phyloP scores from a whole-genome alignment of 2,888 invertebrate genomes.

The Branchellion lobata region DNA sequence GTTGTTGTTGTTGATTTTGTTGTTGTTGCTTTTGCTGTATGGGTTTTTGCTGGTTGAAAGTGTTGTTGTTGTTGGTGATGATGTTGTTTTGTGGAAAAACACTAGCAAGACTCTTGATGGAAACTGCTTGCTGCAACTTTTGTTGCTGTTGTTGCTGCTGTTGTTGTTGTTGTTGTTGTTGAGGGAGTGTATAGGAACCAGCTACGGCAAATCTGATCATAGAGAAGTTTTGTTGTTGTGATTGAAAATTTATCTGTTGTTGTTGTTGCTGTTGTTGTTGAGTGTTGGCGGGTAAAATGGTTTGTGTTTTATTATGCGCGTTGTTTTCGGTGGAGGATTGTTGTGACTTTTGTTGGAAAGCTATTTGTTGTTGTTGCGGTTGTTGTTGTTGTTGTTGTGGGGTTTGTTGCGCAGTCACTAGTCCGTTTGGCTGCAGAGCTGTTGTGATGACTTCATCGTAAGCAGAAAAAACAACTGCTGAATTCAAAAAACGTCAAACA shows the following conservation, averaged over 20 bases:
- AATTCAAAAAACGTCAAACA: background rate
- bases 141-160: background rate
- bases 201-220: constrained; percentile 42
- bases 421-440: constrained; percentile 28
- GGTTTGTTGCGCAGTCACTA: constrained; percentile 21
- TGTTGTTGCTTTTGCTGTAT: constrained; percentile 11
- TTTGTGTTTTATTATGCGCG: constrained; percentile 1
- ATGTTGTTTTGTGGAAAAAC: constrained; percentile 42
- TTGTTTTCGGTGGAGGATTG: constrained; percentile 25
- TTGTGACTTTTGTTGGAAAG: constrained; percentile 31
- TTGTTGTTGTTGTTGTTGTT: constrained; percentile 22
- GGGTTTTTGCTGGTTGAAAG: background rate
- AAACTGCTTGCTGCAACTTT: background rate
- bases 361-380: constrained; percentile 21
- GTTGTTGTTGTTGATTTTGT: constrained; percentile 27
- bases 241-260: too few species aligned
- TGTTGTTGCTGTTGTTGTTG: constrained; percentile 41
- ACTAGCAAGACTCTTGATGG: constrained; percentile 38
- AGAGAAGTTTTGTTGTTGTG: constrained; percentile 38
- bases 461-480: background rate
- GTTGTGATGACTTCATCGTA: background rate
- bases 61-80: constrained; percentile 32
- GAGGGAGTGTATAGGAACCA: constrained; percentile 38
- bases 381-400: constrained; percentile 8
- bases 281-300: constrained; percentile 39